Evolutionary conservation across 2,113 vertebrate genomes (phyloP).

Genomic region (Fulica atra): DNA sequence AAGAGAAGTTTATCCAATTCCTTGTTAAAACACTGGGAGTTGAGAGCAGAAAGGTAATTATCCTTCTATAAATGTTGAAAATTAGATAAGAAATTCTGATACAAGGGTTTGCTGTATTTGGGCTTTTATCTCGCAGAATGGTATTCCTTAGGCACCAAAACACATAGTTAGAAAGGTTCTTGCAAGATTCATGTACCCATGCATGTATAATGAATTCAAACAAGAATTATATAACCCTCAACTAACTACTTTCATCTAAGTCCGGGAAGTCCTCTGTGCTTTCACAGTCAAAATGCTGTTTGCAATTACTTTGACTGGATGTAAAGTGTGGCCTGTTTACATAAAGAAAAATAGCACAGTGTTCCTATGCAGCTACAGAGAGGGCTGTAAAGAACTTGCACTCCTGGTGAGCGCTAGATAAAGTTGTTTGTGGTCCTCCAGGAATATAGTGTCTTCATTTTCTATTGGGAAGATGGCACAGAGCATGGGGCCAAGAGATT

Average conservation of each 20-base stretch:
- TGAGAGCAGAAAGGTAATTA: slow-evolving; percentile 49
- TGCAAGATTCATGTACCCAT: slow-evolving; percentile 66
- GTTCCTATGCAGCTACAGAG: neutral
- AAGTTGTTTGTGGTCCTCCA: neutral
- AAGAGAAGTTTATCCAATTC: neutral
- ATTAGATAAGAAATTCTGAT: slow-evolving; percentile 52
- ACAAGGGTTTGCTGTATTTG: slow-evolving; percentile 17
- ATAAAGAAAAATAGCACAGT: neutral
- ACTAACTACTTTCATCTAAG: slow-evolving; percentile 54
- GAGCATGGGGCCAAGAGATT: neutral
- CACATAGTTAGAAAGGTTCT: slow-evolving; percentile 56
- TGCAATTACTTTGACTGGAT: neutral
- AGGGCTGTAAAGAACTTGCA: neutral
- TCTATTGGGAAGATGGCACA: neutral
- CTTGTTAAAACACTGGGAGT: slow-evolving; percentile 8
- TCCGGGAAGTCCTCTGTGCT: slow-evolving; percentile 54
- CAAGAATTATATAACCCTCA: slow-evolving; percentile 59
- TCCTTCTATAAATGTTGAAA: slow-evolving; percentile 58
- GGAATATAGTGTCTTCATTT: neutral
- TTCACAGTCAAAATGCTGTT: slow-evolving; percentile 27
- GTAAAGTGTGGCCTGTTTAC: slow-evolving; percentile 30
- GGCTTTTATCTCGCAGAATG: slow-evolving; percentile 58
- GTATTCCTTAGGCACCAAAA: slow-evolving; percentile 61
- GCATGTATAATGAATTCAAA: slow-evolving; percentile 66
- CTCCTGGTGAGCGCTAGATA: neutral